Evolutionary conservation across 2,797 vertebrate genomes (phyloP).

Genomic region (Lepus oiostolus): DNA sequence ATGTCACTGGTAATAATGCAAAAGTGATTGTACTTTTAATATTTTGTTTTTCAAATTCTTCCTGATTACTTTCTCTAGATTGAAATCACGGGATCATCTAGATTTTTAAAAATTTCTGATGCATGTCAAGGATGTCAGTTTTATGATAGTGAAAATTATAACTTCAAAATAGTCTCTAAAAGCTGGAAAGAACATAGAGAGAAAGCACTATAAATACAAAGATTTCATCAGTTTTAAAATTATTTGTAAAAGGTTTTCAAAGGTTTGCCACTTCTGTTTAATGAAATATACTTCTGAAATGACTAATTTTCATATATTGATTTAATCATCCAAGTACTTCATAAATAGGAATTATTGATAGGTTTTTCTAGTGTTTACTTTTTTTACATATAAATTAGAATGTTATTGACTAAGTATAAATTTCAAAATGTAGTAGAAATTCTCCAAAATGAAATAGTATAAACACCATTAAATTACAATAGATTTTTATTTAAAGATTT

Average conservation of each 20-base stretch:
- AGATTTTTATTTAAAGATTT: background rate
- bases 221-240: slow-evolving; percentile 40
- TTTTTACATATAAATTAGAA: background rate
- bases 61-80: slow-evolving; percentile 69
- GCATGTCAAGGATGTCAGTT: background rate
- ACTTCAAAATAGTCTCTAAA: slow-evolving; percentile 50
- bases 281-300: slow-evolving; percentile 28
- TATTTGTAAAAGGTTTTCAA: slow-evolving; percentile 47
- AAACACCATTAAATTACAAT: slow-evolving; percentile 17
- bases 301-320: background rate
- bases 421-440: background rate
- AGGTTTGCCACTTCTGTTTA: slow-evolving; percentile 15
- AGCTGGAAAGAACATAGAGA: slow-evolving; percentile 37
- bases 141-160: background rate
- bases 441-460: slow-evolving; percentile 31
- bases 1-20: slow-evolving; percentile 83
- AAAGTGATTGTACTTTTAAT: slow-evolving; percentile 59
- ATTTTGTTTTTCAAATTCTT: slow-evolving; percentile 59
- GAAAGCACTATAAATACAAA: background rate
- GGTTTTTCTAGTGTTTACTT: background rate
- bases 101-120: slow-evolving; percentile 31
- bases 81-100: slow-evolving; percentile 39
- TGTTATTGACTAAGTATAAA: slow-evolving; percentile 20
- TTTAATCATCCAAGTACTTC: background rate
- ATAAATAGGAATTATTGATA: slow-evolving; percentile 27